Base-by-base conservation (phyloP, 2,113 vertebrate species). In the Solenodon paradoxus region DNA sequence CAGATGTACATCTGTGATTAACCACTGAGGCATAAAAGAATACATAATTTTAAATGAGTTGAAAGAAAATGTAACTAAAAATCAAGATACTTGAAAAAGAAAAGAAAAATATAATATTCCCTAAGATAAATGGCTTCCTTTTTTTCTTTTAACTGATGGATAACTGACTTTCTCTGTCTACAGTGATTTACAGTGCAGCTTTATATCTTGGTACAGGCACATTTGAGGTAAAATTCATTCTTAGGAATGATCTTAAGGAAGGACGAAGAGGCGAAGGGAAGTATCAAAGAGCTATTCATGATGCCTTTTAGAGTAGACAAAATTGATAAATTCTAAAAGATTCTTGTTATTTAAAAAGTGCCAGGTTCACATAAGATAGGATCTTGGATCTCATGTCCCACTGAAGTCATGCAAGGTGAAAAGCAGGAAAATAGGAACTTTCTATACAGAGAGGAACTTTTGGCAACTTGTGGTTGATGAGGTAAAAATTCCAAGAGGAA, bases 1-100 rank as follows among this genome's bases (percentile, higher is more conserved):
- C 7, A 64, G 80, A 82, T 79, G 6, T 47, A 10, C 26, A 80
- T 72, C 17, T 92, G 35, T 83, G 55, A 64, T 53, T 90, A 92
- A 74, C 40, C 38, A 86, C 24, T 87, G 72, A 79, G 5, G 68
- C 86, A 78, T 89, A 28, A 88, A 89, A 86, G 45, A 66, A 86
- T 53, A 89, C 77, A 88, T 84, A 75, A 66, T 72, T 95, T 71
- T 35, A 91, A 92, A 53, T 69, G 22, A 7, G 7, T 90, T 53
- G 85, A 96, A 96, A 84, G 66, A 63, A 90, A 82, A 86, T 92
- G 63, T 51, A 81, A 90, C 40, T 79, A 42, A 88, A 94, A 82
- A 24, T 22, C 24, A 82, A 96, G 94, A 49, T 16, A 84, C 6
- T 95, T 95, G 10, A 28, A 75, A 88, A 79, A 78, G 55, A 55